Base-by-base conservation (phyloP, 2,113 vertebrate genomes). In the Melanerpes aurifrons region DNA sequence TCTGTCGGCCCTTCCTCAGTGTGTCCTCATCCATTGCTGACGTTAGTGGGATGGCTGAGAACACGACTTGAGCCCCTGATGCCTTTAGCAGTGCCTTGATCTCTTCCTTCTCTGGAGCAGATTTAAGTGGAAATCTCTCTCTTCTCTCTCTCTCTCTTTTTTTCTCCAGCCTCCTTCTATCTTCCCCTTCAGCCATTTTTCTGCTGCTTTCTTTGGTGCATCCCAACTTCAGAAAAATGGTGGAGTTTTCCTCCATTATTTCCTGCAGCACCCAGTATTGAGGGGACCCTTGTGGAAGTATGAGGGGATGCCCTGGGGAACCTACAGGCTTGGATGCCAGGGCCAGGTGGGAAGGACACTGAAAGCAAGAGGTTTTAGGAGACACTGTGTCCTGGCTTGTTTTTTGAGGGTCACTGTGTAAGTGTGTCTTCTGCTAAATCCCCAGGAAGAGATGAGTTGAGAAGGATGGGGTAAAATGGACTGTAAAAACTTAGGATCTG, bases 201-300 rank as follows among this genome's bases (percentile, higher is more conserved):
- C 50, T 59, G 9, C 47, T 66, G 62, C 20, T 15, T 82, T 47
- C 29, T 74, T 7, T 1, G 11, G 2, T 2, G 3, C 64, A 32
- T 7, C 35, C 7, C 31, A 79, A 12, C 32, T 45, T 66, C 28
- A 17, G 4, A 4, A 3, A 40, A 81, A 45, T 10, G 3, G 1
- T 35, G 21, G 25, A 61, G 9, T 15, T 28, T 87, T 87, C 26
- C 48, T 61, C 15, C 3, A 6, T 25, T 82, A 1, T 22, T 3
- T 8, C 26, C 14, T 78, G 20, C 32, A 64, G 37, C 1, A 0
- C 15, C 9, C 5, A 6, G 0, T 53, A 32, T 4, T 12, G 50
- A 54, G 31, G 20, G 3, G 19, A 26, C 1, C 7, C 18, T 43
- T 79, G 21, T 13, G 50, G n/a, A 62, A 86, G 2, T 11, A 3